These are phyloP conservation scores for Xenotilapia caudafasciata DNA, from an alignment of 2,113 vertebrate genomes.

Conservation along the genomic window DNA sequence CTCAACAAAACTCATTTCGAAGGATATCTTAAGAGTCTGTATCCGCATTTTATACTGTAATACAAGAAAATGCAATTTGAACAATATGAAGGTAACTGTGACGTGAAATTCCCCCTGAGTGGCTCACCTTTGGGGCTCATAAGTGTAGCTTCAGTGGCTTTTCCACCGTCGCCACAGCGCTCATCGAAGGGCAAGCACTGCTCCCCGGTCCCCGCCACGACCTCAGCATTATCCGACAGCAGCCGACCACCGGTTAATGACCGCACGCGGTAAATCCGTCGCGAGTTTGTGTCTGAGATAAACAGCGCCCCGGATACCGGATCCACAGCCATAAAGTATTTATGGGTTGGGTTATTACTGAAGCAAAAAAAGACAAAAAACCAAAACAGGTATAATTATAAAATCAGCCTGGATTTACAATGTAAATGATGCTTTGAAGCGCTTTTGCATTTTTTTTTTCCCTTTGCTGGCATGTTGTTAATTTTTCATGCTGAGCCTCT, in stretches of 20 bases:
- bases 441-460: neutral
- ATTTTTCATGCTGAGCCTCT: conserved; percentile 53
- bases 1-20: neutral
- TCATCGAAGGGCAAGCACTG: conserved; percentile 97
- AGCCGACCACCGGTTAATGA: conserved; percentile 82
- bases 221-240: conserved; percentile 87
- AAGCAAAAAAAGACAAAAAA: conserved; percentile 1
- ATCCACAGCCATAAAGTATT: conserved; percentile 97
- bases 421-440: neutral
- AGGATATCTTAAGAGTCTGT: neutral
- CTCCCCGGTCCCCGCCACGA: conserved; percentile 94
- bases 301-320: conserved; percentile 91
- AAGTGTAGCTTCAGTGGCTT: conserved; percentile 93
- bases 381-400: rapidly evolving
- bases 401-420: neutral
- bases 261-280: conserved; percentile 86
- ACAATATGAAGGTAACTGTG: neutral
- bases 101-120: no score
- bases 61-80: neutral
- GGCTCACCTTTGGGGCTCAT: conserved; percentile 95
- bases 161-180: conserved; percentile 94
- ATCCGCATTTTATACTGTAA: neutral
- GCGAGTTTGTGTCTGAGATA: conserved; percentile 94
- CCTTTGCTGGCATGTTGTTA: neutral
- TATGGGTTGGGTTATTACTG: conserved; percentile 97